phyloP scores from a whole-genome alignment of 2,888 invertebrate genomes.

The Agriopis marginaria region DNA sequence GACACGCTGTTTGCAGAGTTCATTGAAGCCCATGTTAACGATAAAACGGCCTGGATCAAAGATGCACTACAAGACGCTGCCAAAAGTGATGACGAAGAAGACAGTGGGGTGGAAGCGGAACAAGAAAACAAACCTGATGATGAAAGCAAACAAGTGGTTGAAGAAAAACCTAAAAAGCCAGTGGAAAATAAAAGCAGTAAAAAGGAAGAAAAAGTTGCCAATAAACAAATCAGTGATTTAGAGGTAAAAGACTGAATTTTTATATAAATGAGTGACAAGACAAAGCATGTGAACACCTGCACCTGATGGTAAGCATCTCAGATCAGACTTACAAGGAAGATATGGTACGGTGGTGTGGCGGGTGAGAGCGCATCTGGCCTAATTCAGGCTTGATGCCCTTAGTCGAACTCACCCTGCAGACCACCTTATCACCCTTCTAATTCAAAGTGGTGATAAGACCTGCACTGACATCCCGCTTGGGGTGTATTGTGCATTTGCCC shows the following conservation, averaged over 20 bases:
- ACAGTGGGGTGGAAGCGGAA: conserved; percentile 69
- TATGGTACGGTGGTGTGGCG: no score
- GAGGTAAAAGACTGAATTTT: conserved; percentile 79
- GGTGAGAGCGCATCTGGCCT: no score
- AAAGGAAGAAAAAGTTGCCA: conserved; percentile 87
- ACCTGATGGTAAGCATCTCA: no score
- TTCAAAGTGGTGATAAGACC: no score
- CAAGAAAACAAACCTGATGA: conserved; percentile 38
- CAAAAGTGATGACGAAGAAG: conserved; percentile 65
- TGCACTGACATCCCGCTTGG: no score
- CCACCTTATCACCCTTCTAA: no score
- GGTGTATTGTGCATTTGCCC: no score
- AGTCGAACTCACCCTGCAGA: no score
- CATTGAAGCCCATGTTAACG: conserved; percentile 91
- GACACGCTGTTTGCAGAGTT: conserved; percentile 97
- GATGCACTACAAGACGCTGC: conserved; percentile 70
- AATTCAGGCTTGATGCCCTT: no score
- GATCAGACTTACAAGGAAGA: no score
- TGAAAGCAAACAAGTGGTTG: conserved; percentile 43
- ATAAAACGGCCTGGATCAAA: conserved; percentile 75
- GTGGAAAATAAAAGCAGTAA: conserved; percentile 43
- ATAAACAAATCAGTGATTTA: conserved; percentile 91
- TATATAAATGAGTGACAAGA: no score
- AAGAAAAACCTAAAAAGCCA: conserved; percentile 46
- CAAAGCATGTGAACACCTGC: no score